phyloP scores from a whole-genome alignment of 2,797 vertebrate genomes.

The Myoxocephalus aenaeus region DNA sequence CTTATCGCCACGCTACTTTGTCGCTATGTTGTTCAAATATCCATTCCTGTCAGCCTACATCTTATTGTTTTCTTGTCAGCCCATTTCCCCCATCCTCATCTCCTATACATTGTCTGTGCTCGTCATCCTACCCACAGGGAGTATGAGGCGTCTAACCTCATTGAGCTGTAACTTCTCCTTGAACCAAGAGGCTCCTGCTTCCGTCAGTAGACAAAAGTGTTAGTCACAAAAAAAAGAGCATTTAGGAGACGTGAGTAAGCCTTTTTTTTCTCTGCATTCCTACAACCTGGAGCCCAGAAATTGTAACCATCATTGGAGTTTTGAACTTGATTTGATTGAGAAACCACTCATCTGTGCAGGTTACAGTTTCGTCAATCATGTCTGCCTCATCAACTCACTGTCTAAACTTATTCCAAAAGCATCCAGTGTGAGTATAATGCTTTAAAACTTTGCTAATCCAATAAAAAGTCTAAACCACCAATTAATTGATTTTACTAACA shows the following conservation, averaged over 20 bases:
- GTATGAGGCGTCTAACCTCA: slow-evolving; percentile 64
- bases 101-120: slow-evolving; percentile 14
- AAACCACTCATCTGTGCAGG: slow-evolving; percentile 20
- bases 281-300: slow-evolving; percentile 8
- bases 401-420: slow-evolving; percentile 5
- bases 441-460: not conserved
- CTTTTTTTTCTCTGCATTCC: slow-evolving; percentile 21
- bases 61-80: slow-evolving; percentile 33
- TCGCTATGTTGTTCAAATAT: slow-evolving; percentile 29
- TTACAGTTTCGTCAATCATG: slow-evolving; percentile 34
- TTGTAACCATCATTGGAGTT: slow-evolving; percentile 16
- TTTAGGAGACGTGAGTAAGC: slow-evolving; percentile 22
- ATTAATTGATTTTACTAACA: not conserved
- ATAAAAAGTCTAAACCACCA: not conserved
- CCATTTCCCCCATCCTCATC: slow-evolving; percentile 4
- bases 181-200: slow-evolving; percentile 44
- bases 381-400: slow-evolving; percentile 10
- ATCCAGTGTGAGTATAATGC: not conserved
- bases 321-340: slow-evolving; percentile 34
- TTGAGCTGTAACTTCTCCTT: slow-evolving; percentile 53
- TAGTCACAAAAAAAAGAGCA: slow-evolving; percentile 40
- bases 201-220: slow-evolving; percentile 52
- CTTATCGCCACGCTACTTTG: slow-evolving; percentile 42
- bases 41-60: slow-evolving; percentile 37
- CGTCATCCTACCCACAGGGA: slow-evolving; percentile 51